Base-by-base conservation (phyloP, 2,797 vertebrate genomes). In the Gambelia wislizenii region DNA sequence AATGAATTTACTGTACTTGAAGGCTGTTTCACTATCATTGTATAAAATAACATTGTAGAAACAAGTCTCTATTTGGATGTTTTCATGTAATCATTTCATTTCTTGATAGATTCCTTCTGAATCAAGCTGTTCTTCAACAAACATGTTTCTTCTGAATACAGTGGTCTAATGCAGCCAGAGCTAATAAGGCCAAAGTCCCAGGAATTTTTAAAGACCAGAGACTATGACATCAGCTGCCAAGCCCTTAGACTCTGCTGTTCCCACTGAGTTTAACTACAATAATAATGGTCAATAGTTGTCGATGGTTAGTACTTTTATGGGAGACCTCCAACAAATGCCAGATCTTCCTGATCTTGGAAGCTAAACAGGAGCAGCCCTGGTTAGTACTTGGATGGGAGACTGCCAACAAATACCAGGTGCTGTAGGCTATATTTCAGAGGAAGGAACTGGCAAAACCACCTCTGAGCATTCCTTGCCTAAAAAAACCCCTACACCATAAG, bases 1-100 rank as follows among this genome's bases (percentile, higher is more conserved):
- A 93, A 95, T 91, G 91, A 95, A 70, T 72, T 95, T 94, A n/a
- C n/a, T 61, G 49, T 85, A 94, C 91, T 33, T 30, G 0, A 74
- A 56, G 82, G 14, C 36, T 49, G 30, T 52, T 6, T 22, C 44
- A 12, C 18, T 39, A n/a, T 56, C 54, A 83, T 69, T 87, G 89
- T 88, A 81, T 89, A 89, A 44, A 72, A 9, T 70, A 54, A 44
- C 44, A n/a, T n/a, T 75, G 27, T 47, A 49, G 20, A 61, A 87
- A 33, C 6, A 4, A 39, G 2, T 70, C 69, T 78, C 52, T n/a
- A 8, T 67, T 39, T 49, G 22, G 42, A 12, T 33, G 22, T 77
- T 84, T 27, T 77, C 47, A 69, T 59, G 27, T 25, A 44, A 74
- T 14, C 1, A 14, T 0, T 89, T 75, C 47, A 39, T 16, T 52